Percentiles rank a stretch among this genome's conserved stretches.
Conservation (phyloP, 2,797 vertebrate genomes). For the Aratinga solstitialis region DNA sequence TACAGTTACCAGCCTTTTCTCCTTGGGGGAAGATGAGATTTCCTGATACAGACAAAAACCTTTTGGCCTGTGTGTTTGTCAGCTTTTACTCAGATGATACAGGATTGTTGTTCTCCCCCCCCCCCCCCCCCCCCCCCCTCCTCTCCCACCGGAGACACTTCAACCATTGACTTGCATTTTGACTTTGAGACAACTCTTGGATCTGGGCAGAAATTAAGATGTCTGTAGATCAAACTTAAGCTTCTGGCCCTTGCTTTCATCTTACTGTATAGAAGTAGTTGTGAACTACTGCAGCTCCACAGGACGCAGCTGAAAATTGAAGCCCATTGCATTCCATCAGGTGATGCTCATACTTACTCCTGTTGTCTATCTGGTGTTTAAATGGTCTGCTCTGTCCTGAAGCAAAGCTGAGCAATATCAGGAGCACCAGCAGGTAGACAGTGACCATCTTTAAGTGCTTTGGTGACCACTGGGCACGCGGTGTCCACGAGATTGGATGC, state of each 20-base stretch:
- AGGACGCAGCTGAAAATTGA: neutral
- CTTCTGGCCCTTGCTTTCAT: neutral
- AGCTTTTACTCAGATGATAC: neutral
- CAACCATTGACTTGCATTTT: neutral
- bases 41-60: neutral
- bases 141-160: no score
- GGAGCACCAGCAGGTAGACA: constrained; percentile 78
- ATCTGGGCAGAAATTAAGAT: neutral
- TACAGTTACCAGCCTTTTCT: neutral
- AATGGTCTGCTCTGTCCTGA: constrained; percentile 80
- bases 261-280: neutral
- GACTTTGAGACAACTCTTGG: neutral
- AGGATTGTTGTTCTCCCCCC: neutral
- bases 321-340: neutral
- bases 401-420: constrained; percentile 78
- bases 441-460: constrained; percentile 70
- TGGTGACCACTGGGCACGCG: constrained; percentile 7
- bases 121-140: no score
- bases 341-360: constrained; percentile 81
- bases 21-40: neutral
- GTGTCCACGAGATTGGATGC: neutral
- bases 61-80: neutral
- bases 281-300: neutral
- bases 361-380: constrained; percentile 90
- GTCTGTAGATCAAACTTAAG: neutral